Base-by-base conservation (phyloP, 1,140 invertebrate genomes). In the Chymomyza costata region DNA sequence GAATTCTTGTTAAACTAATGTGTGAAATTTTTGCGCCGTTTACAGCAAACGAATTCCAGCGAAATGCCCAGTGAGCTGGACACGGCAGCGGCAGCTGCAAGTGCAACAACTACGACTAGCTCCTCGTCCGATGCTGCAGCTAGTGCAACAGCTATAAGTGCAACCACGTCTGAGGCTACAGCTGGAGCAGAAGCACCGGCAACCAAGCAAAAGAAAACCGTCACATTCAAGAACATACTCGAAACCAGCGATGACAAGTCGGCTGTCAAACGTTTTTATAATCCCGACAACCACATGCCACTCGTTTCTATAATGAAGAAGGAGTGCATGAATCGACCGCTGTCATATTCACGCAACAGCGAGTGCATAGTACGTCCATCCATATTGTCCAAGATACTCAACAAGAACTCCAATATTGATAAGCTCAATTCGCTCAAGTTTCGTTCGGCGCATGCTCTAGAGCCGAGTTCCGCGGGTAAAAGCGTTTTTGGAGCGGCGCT, bases 401-500 rank as follows among this genome's bases (percentile, higher is more conserved):
- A 85, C 44, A 85, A 80, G 30, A 85, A 60, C 74, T 81, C 82
- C 32, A 85, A 86, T 61, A 86, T 86, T 37, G 84, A 86, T 35
- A 86, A 85, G 62, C 66, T 85, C n/a, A 85, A 86, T 32, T 78
- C 76, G 17, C 76, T 86, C 11, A 85, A 82, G 48, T 86, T 86
- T 60, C 76, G 82, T 19, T 83, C 84, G 18, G 56, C 31, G 34
- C 44, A 34, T 21, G 32, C 44, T 11, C 49, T 15, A 30, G 19
- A 58, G 30, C 40, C 37, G 1, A 19, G 35, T 6, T 14, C 43
- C 0, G 31, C 59, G 5, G 13, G 59, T 1, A 32, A 53, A 1
- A 76, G 47, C 35, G 52, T 84, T 85, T 90, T 82, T 86, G 90
- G 69, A 86, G 87, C 8, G 86, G 89, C 64, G 74, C 87, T 65